Percentiles rank a stretch among this genome's conserved stretches.
These are phyloP conservation scores for Aurelia aurita DNA, from an alignment of 30 jellyfish, hydroid and myxozoan genomes.

Conservation along the genomic window DNA sequence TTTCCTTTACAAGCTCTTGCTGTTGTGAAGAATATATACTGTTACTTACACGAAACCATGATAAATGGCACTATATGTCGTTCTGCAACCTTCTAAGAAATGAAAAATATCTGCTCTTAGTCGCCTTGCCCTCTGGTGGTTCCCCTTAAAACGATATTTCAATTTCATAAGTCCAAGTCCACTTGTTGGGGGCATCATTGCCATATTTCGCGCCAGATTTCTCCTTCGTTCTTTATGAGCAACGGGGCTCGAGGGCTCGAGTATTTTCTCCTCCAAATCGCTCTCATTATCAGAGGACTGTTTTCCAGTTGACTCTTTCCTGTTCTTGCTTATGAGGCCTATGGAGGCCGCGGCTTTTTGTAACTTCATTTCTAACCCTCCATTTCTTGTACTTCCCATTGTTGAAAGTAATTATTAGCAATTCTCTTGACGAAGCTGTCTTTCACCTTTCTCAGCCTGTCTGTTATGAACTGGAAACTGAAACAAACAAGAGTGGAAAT, in stretches of 20 bases:
- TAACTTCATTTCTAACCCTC: slow-evolving; percentile 49
- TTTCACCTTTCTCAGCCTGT: too few species aligned
- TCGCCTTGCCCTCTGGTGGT: slow-evolving; percentile 58
- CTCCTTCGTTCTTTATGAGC: slow-evolving; percentile 2
- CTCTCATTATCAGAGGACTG: slow-evolving; percentile 29
- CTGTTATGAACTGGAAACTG: too few species aligned
- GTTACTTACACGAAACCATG: slow-evolving; percentile 69
- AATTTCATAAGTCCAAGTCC: slow-evolving; percentile 22
- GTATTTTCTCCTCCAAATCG: slow-evolving; percentile 53
- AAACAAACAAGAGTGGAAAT: too few species aligned
- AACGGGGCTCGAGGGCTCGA: slow-evolving; percentile 48
- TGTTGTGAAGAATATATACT: too few species aligned
- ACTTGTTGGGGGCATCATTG: slow-evolving; percentile 14
- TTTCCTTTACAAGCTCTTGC: too few species aligned
- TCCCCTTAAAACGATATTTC: slow-evolving; percentile 22
- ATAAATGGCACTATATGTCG: slow-evolving; percentile 40
- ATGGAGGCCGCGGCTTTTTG: slow-evolving; percentile 46
- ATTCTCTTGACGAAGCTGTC: slow-evolving; percentile 7
- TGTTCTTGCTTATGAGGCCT: slow-evolving; percentile 26
- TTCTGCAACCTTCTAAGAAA: slow-evolving; percentile 67
- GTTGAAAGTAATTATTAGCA: background rate
- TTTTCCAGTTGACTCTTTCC: slow-evolving; percentile 6
- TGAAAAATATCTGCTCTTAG: slow-evolving; percentile 64
- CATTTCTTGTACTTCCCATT: slow-evolving; percentile 52
- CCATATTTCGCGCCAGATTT: too few species aligned